A percentile compares a stretch with the other conserved stretches of the same genome.
phyloP scores from a whole-genome alignment of 2,888 invertebrate species.

The Heteromurus nitidus region DNA sequence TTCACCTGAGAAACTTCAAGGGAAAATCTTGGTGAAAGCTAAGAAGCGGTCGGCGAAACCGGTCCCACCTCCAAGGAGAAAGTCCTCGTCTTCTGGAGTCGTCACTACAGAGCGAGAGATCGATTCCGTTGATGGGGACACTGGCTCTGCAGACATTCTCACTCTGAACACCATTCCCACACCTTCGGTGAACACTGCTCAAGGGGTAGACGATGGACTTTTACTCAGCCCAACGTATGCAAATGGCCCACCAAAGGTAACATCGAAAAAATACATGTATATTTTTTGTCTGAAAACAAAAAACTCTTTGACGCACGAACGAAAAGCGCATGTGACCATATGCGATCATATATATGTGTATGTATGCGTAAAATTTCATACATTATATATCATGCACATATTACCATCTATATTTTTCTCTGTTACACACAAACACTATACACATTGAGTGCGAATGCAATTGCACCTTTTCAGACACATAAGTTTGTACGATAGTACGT shows the following conservation, averaged over 20 bases:
- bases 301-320: too few species aligned
- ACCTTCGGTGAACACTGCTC: constrained; percentile 54
- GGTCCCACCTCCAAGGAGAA: constrained; percentile 47
- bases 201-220: constrained; percentile 66
- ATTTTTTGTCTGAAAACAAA: too few species aligned
- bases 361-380: too few species aligned
- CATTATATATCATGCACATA: too few species aligned
- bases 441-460: too few species aligned
- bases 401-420: too few species aligned
- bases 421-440: too few species aligned
- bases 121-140: constrained; percentile 60
- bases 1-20: constrained; percentile 77
- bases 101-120: constrained; percentile 61
- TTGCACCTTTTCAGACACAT: too few species aligned
- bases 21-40: constrained; percentile 77
- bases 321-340: too few species aligned
- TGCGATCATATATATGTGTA: too few species aligned
- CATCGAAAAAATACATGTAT: too few species aligned
- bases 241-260: constrained; percentile 69
- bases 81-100: constrained; percentile 52
- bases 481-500: too few species aligned
- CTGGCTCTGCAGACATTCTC: constrained; percentile 53
- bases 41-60: constrained; percentile 71
- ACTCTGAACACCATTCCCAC: constrained; percentile 59
- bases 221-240: constrained; percentile 54